Evolutionary conservation across 2,888 invertebrate species (phyloP), one percentile per base, ranked within the genome.

Genomic region (Cotesia congregata): DNA sequence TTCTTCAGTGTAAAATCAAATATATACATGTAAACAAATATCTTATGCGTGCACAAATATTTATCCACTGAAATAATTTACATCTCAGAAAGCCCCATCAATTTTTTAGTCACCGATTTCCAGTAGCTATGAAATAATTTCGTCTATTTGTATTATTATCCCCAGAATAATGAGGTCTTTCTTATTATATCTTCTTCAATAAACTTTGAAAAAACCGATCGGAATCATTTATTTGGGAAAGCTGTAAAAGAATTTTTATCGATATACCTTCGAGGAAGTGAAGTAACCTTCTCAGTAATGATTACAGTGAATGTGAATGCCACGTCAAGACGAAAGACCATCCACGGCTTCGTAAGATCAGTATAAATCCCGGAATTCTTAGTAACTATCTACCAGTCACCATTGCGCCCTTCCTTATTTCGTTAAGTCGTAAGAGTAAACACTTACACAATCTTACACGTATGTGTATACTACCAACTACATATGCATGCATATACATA

Each of bases 251-350:
- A 15, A 62, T n/a, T 71, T 38, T 71, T 60, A 60, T 71, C 60
- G 60, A 61, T 71, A 39, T 39, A 30, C 61, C 12, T 71, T 71
- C 61, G 9, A 15, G n/a, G 62, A 71, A 71, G 15, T 20, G n/a
- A 39, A 39, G 60, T n/a, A 17, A 39, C 71, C 71, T 71, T 71
- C 71, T 30, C 7, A 30, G 71, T 71, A 71, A 61, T 71, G 60
- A 60, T 60, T 71, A 71, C 61, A n/a, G 39, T 40, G 9, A 71
- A 71, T 71, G 60, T 60, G 39, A 61, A 70, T 50, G 38, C 9
- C 50, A 6, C 6, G 50, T 50, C 50, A 50, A 12, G 50, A 50
- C 50, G 12, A 50, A 12, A 9, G 9, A 12, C 50, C 12, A 50
- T 12, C 50, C 50, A 9, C 50, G 9, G 6, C 50, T 50, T 50